phyloP scores from a whole-genome alignment of 2,797 vertebrate genomes.

The Bovichtus diacanthus region DNA sequence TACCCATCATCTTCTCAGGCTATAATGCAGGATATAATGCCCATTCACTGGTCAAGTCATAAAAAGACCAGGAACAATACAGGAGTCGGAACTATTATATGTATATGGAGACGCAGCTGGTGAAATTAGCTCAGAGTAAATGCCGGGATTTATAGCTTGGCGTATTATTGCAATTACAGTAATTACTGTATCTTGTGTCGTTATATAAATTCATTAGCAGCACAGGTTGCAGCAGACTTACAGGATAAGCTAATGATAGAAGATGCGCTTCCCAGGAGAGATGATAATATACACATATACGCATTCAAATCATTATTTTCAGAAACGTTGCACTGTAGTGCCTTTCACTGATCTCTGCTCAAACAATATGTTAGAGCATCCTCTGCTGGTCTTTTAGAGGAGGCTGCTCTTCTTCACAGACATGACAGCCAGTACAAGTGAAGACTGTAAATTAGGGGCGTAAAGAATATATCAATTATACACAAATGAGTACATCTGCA shows the following conservation, averaged over 20 bases:
- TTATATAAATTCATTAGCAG: slow-evolving; percentile 4
- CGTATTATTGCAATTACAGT: slow-evolving; percentile 7
- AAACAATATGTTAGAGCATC: slow-evolving; percentile 54
- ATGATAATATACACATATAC: slow-evolving; percentile 2
- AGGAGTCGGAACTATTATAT: slow-evolving; percentile 12
- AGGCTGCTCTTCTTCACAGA: not conserved
- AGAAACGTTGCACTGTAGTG: not conserved
- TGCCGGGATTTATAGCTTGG: not conserved
- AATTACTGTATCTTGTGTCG: slow-evolving; percentile 14
- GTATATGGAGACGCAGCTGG: slow-evolving; percentile 28
- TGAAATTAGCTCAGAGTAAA: slow-evolving; percentile 25
- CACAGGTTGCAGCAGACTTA: not conserved
- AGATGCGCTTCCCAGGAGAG: too few species aligned
- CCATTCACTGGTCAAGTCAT: not conserved
- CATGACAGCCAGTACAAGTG: not conserved
- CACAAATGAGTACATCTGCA: not conserved
- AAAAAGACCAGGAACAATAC: slow-evolving; percentile 32
- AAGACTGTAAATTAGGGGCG: not conserved
- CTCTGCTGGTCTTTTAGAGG: slow-evolving; percentile 56
- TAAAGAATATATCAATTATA: not conserved
- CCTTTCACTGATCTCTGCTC: not conserved
- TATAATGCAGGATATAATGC: not conserved
- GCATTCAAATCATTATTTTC: not conserved
- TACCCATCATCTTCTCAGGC: slow-evolving; percentile 11
- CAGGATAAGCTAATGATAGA: not conserved